Conservation (phyloP, 2,797 vertebrate species). For the Sciurus vulgaris region DNA sequence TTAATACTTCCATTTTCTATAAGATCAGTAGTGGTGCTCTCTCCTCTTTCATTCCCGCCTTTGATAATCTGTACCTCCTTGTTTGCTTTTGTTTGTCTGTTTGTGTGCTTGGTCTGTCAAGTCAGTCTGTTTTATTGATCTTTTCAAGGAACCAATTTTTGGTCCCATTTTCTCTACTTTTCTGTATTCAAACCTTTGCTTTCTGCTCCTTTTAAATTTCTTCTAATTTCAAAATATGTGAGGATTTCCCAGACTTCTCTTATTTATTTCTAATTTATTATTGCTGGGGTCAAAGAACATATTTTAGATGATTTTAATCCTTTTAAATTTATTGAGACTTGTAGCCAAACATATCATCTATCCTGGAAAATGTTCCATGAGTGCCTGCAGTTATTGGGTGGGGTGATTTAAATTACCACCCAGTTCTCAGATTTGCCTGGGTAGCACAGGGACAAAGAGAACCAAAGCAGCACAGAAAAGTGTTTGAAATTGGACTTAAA, state of each 20-base stretch:
- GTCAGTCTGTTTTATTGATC: background rate
- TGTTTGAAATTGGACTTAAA: background rate
- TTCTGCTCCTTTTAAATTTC: background rate
- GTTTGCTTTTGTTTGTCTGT: background rate
- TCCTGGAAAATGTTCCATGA: background rate
- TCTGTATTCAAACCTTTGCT: background rate
- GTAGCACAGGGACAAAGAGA: background rate
- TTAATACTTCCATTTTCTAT: background rate
- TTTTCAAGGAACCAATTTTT: background rate
- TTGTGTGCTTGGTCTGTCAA: background rate
- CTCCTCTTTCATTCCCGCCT: background rate
- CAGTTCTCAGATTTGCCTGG: background rate
- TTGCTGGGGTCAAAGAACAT: slow-evolving; percentile 18
- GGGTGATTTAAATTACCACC: background rate
- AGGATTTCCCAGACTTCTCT: slow-evolving; percentile 30
- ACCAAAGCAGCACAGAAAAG: background rate
- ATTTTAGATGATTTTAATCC: slow-evolving; percentile 33
- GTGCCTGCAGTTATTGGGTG: background rate
- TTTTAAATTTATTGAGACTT: slow-evolving; percentile 38
- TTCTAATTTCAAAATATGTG: slow-evolving; percentile 42
- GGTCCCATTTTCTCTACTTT: background rate
- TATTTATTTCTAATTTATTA: slow-evolving; percentile 58
- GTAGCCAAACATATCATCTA: background rate
- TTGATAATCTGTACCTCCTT: background rate
- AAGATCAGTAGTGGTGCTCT: background rate